Percentiles rank a stretch among this genome's conserved stretches.
phyloP scores from a whole-genome alignment of 2,797 vertebrate genomes.

The Borostomias antarcticus region DNA sequence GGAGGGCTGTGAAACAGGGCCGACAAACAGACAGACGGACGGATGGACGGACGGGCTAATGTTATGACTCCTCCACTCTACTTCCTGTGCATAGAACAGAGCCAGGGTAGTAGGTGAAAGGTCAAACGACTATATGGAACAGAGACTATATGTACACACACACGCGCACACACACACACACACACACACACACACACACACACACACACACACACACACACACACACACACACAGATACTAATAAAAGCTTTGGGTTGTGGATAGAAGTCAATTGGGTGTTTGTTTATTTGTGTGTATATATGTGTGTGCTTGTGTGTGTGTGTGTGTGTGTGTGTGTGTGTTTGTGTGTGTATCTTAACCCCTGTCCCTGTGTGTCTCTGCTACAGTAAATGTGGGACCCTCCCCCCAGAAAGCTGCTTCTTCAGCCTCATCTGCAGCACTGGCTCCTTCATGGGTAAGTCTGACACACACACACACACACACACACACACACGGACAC shows the following conservation, averaged over 20 bases:
- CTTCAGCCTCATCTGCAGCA: slow-evolving; percentile 91
- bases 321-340: too few species aligned
- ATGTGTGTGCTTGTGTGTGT: too few species aligned
- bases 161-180: background rate
- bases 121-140: slow-evolving; percentile 46
- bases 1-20: background rate
- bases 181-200: slow-evolving; percentile 12
- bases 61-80: slow-evolving; percentile 42
- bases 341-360: too few species aligned
- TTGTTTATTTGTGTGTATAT: background rate
- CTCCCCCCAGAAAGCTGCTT: slow-evolving; percentile 90
- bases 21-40: too few species aligned
- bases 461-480: background rate
- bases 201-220: slow-evolving; percentile 5
- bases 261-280: background rate
- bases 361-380: slow-evolving; percentile 30
- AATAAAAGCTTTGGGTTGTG: too few species aligned
- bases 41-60: too few species aligned
- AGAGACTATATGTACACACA: slow-evolving; percentile 18
- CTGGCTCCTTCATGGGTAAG: slow-evolving; percentile 88
- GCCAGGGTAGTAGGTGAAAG: slow-evolving; percentile 65
- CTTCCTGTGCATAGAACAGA: slow-evolving; percentile 56
- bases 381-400: slow-evolving; percentile 85
- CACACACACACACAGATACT: background rate
- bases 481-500: slow-evolving; percentile 1